A percentile compares a stretch with the other conserved stretches of the same genome.
These are phyloP conservation scores for Pammene aurita DNA, from an alignment of 2,888 invertebrate genomes.

Conservation along the genomic window DNA sequence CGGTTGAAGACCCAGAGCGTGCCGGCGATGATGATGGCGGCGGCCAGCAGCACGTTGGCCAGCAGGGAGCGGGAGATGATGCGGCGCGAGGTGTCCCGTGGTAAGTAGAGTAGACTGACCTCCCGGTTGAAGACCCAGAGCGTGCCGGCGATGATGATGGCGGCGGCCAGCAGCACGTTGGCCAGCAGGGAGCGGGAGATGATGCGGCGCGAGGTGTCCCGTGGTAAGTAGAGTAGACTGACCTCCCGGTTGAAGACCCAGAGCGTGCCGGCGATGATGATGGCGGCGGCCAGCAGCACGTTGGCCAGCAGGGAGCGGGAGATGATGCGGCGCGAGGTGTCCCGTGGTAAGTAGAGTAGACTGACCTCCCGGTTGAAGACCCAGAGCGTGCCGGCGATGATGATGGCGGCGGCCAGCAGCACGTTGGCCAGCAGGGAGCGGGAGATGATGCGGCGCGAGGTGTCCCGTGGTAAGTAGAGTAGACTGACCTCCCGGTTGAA, in stretches of 20 bases:
- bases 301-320: slow-evolving; percentile 87
- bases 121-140: slow-evolving; percentile 99
- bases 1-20: slow-evolving; percentile 99
- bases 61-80: slow-evolving; percentile 80
- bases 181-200: slow-evolving; percentile 83
- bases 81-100: no score
- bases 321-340: no score
- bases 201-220: no score
- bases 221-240: no score
- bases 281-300: slow-evolving; percentile 95
- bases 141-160: slow-evolving; percentile 98
- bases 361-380: slow-evolving; percentile 97
- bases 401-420: slow-evolving; percentile 95
- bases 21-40: slow-evolving; percentile 97
- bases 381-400: slow-evolving; percentile 98
- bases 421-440: slow-evolving; percentile 91
- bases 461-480: no score
- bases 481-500: slow-evolving; percentile 96
- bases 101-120: no score
- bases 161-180: slow-evolving; percentile 96
- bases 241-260: slow-evolving; percentile 99
- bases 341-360: no score
- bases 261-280: slow-evolving; percentile 98
- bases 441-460: no score
- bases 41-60: slow-evolving; percentile 95